Evolutionary conservation across 1,140 invertebrate species (phyloP), one percentile per base, ranked within the genome.

Genomic region (Meloidogyne hapla): DNA sequence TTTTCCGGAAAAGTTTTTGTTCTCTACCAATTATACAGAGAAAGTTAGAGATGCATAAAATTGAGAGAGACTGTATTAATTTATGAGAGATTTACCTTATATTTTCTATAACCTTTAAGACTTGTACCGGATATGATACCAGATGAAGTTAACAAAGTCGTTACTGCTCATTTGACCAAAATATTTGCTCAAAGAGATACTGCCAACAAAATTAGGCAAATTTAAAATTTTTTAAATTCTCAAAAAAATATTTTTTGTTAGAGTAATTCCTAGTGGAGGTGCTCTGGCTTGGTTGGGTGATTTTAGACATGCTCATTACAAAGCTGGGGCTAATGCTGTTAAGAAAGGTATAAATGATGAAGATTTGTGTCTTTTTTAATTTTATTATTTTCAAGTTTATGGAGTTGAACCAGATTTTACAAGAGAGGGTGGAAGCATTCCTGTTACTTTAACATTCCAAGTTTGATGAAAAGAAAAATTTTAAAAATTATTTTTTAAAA

Each of bases 381-480:
- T 23, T 15, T 42, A 15, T 48, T 69, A 23, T 66, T 48, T 79
- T 78, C 66, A 80, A 88, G 94, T 98, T 15, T 97, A 93, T 88
- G 92, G 93, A 71, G 92, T 94, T 26, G 93, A 95, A 45, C 95
- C 96, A 12, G 94, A 98, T 89, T 90, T 96, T 87, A 96, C 93
- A 9, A 23, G 71, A 21, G 95, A 98, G 89, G 96, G 96, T 62
- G 95, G 95, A 6, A 94, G 93, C 13, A 99, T 97, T 87, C 95
- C 94, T 9, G 92, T 98, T 64, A 96, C 95, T 72, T 89, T 98
- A 71, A 96, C 94, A 23, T 89, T 92, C 83, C 91, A 95, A 88
- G 91, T 83, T 48, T 23, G 3, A 63, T 80, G 64, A 40, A 23
- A 45, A 70, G 15, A 74, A 73, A 56, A 13, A 90, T 93, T 4